Conservation (phyloP, 2,888 invertebrate genomes). For the Antheraea assamensis region DNA sequence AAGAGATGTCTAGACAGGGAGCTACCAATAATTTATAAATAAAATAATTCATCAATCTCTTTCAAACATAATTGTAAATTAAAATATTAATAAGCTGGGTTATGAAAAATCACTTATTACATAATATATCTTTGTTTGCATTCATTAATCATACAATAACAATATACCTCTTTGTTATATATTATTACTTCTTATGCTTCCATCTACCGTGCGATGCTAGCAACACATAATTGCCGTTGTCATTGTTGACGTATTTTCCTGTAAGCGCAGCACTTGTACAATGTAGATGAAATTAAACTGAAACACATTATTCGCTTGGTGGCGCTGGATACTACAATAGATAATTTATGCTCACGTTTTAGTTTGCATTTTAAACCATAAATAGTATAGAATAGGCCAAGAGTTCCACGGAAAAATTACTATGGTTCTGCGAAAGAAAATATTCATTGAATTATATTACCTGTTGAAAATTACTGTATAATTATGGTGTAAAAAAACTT, state of each 20-base stretch:
- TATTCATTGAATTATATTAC: too few relatives aligned
- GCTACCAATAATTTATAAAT: too few relatives aligned
- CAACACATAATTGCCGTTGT: conserved; percentile 33
- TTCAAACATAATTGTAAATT: too few relatives aligned
- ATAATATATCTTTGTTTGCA: background rate
- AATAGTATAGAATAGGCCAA: too few relatives aligned
- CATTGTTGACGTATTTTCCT: conserved; percentile 35
- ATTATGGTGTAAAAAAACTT: too few relatives aligned
- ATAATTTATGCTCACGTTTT: background rate
- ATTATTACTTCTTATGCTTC: conserved; percentile 26
- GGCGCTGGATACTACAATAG: conserved; percentile 39
- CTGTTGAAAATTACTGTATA: too few relatives aligned
- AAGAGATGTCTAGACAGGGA: too few relatives aligned
- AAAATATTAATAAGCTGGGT: too few relatives aligned
- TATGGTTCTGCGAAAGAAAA: too few relatives aligned
- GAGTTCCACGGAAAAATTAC: too few relatives aligned
- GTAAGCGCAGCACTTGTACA: conserved; percentile 23
- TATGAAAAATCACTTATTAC: background rate
- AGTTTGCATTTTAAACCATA: too few relatives aligned
- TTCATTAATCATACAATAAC: background rate
- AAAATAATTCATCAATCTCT: too few relatives aligned
- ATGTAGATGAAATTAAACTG: conserved; percentile 32
- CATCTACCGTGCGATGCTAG: conserved; percentile 42
- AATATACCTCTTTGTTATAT: background rate
- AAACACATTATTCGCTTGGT: conserved; percentile 38